phyloP scores from a whole-genome alignment of 2,888 invertebrate genomes.

The Folsomia manolachei region DNA sequence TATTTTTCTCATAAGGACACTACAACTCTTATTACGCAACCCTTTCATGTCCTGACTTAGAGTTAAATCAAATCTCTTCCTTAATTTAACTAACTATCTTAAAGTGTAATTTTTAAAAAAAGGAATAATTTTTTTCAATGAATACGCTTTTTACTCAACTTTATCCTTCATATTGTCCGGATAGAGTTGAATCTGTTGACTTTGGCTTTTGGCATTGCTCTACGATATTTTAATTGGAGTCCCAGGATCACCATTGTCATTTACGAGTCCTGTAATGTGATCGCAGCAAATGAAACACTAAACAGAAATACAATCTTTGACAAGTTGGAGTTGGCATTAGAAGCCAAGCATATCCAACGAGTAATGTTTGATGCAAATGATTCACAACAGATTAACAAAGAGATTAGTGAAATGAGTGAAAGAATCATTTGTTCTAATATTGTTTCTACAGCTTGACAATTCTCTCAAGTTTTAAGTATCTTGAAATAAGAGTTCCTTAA shows the following conservation, averaged over 20 bases:
- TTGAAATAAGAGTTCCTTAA: neutral
- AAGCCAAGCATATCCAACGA: too few species aligned
- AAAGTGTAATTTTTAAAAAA: too few species aligned
- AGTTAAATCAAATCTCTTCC: neutral
- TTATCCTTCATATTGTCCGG: too few species aligned
- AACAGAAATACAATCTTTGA: neutral
- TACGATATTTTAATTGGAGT: too few species aligned
- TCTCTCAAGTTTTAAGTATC: neutral
- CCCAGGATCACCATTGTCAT: neutral
- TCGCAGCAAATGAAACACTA: neutral
- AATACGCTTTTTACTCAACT: too few species aligned
- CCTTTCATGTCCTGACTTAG: too few species aligned
- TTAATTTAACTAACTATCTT: neutral
- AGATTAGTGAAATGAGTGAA: neutral
- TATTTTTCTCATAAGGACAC: too few species aligned
- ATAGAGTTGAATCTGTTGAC: too few species aligned
- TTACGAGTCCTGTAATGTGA: neutral
- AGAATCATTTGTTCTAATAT: neutral
- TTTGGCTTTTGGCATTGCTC: too few species aligned
- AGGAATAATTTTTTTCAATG: too few species aligned
- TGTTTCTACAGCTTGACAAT: neutral
- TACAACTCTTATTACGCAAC: too few species aligned
- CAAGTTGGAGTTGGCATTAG: neutral
- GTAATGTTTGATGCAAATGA: neutral
- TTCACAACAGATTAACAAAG: neutral